Percentiles rank a stretch among this genome's conserved stretches.
These are phyloP conservation scores for Callospermophilus lateralis DNA, from an alignment of 2,113 vertebrate genomes.

Conservation along the genomic window DNA sequence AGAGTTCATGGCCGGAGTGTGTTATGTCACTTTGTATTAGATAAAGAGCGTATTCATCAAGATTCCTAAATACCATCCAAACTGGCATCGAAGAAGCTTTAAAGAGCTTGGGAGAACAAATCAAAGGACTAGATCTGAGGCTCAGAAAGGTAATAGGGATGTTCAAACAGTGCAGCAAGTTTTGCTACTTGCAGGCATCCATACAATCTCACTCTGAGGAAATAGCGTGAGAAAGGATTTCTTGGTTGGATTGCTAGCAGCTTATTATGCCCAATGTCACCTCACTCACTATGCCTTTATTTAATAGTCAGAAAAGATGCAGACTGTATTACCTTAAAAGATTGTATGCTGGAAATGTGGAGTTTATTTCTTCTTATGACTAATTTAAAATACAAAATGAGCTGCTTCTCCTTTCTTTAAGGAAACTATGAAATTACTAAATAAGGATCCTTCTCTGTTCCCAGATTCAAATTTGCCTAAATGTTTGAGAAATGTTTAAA, in stretches of 20 bases:
- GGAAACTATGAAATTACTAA: slow-evolving; percentile 73
- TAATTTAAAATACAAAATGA: slow-evolving; percentile 84
- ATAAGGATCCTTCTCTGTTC: slow-evolving; percentile 72
- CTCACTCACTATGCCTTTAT: slow-evolving; percentile 83
- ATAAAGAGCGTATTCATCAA: slow-evolving; percentile 89
- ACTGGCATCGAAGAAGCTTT: slow-evolving; percentile 86
- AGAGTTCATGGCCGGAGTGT: slow-evolving; percentile 86
- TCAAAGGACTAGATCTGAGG: slow-evolving; percentile 87
- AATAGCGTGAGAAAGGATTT: slow-evolving; percentile 88
- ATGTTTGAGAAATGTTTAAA: slow-evolving; percentile 68
- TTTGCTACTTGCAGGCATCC: slow-evolving; percentile 84
- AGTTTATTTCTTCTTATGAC: slow-evolving; percentile 61
- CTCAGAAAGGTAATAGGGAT: slow-evolving; percentile 89
- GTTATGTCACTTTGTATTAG: slow-evolving; percentile 89
- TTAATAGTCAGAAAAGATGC: slow-evolving; percentile 78
- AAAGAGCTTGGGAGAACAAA: slow-evolving; percentile 88
- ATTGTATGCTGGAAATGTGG: slow-evolving; percentile 49
- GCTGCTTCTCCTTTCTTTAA: slow-evolving; percentile 75
- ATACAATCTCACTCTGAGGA: slow-evolving; percentile 88
- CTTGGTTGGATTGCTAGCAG: slow-evolving; percentile 77
- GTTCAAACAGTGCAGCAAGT: slow-evolving; percentile 86
- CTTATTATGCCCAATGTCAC: slow-evolving; percentile 84
- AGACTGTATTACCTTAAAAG: slow-evolving; percentile 76
- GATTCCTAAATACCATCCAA: slow-evolving; percentile 87
- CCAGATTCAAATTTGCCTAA: slow-evolving; percentile 70